Evolutionary conservation across 2,888 invertebrate species (phyloP), one percentile per base, ranked within the genome.

Genomic region (Plebejus melissa): DNA sequence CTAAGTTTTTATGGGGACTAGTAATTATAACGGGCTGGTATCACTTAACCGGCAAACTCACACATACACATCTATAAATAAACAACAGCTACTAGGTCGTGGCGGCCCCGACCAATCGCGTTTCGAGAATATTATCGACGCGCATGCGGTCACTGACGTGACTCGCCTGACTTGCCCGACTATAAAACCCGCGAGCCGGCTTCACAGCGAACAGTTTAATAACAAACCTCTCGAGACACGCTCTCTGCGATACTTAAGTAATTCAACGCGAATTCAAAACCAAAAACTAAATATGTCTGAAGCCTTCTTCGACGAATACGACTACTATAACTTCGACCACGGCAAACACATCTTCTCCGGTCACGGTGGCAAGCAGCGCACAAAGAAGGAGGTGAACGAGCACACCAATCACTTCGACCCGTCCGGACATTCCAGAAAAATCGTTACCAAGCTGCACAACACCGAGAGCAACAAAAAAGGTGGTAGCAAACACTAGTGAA

Each of bases 401-500:
- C 97, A 98, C 90, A 98, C 98, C 69, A 98, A 98, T 91, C 98
- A 98, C 90, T 96, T 95, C 90, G 98, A 98, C 90, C 98, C 98
- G 78, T 96, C 96, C 85, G 98, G 98, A 81, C 98, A 99, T 95
- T 97, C 97, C 75, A 96, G 98, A 89, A 99, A 99, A 94, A 96
- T 98, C 86, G 94, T 96, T 57, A 97, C 96, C 77, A 98, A 98
- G 90, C 88, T 98, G 80, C 95, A 96, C 88, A 98, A 98, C 88
- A 96, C 97, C 54, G 97, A 98, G 88, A 95, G 95, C 82, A 97
- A 98, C 88, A 96, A 96, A 88, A 96, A 97, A 84, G 85, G 82
- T 11, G 85, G 82, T 58, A 85, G 82, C 79, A 92, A 92, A 80
- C 84, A 91, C 76, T 92, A 90, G 78, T 84, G 83, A 83, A 76